A percentile compares a stretch with the other conserved stretches of the same genome.
These are phyloP conservation scores for Stichodactyla mertensii DNA, from an alignment of 64 coral and sea anemone species.

Conservation along the genomic window DNA sequence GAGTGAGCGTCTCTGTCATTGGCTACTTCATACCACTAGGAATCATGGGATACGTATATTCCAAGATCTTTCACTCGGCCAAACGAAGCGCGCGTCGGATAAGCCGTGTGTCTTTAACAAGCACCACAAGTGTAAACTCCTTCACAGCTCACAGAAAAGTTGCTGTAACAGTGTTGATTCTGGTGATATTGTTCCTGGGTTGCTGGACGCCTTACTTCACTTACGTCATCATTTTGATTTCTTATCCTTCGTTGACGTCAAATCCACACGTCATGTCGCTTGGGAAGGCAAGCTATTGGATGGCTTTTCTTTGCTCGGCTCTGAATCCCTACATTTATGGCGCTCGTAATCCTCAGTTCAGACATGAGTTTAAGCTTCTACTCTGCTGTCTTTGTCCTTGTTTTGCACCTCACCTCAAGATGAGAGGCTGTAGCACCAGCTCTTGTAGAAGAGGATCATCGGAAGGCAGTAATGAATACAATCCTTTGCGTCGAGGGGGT, in stretches of 20 bases:
- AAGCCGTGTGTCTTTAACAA: conserved; percentile 60
- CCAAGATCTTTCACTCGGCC: conserved; percentile 67
- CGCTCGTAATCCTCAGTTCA: conserved; percentile 60
- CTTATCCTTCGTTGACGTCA: conserved; percentile 42
- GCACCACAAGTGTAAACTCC: conserved; percentile 25
- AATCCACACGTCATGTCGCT: conserved; percentile 36
- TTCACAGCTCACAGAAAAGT: conserved; percentile 51
- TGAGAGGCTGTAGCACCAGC: conserved; percentile 23
- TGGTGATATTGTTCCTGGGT: conserved; percentile 54
- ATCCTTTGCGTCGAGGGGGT: not conserved
- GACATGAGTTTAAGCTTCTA: conserved; percentile 60
- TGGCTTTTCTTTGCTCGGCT: conserved; percentile 52
- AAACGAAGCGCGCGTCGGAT: conserved; percentile 51
- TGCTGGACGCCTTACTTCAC: conserved; percentile 75
- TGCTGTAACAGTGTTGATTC: conserved; percentile 64
- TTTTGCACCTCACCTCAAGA: not conserved
- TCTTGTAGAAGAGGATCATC: conserved; percentile 54
- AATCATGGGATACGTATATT: conserved; percentile 73
- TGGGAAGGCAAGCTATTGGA: conserved; percentile 65
- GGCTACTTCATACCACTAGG: conserved; percentile 54
- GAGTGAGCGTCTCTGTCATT: conserved; percentile 30
- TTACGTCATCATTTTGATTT: conserved; percentile 58
- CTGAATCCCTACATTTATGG: conserved; percentile 77
- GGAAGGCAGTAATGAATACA: conserved; percentile 28
- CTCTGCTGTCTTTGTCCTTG: conserved; percentile 65